Base-by-base conservation (phyloP, 1,140 invertebrate genomes). In the Chrysomallon squamiferum region DNA sequence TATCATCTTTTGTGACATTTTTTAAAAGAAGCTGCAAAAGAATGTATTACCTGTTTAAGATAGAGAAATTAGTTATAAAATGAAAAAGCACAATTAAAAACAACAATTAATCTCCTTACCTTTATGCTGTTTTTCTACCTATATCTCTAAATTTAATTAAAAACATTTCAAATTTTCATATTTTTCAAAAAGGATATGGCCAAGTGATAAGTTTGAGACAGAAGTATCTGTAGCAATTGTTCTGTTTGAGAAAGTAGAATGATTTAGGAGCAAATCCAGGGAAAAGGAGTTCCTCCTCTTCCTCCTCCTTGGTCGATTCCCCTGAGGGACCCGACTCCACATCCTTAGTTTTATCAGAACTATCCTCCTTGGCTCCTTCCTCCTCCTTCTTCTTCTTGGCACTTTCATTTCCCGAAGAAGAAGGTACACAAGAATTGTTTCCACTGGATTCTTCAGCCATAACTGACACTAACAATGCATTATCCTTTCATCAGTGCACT, bases 121-220 rank as follows among this genome's bases (percentile, higher is more conserved):
- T 38, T 38, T 38, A 38, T 38, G 35, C 15, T 38, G 35, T 7
- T 5, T 5, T 7, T 38, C 35, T 38, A 38, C 6, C 5, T 38
- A 38, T 38, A 38, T 38, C 5, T 38, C 5, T 38, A 38, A 7
- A 38, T 38, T 7, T 38, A 38, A 38, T 7, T 7, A 38, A 38
- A 15, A 38, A 7, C 35, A 38, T 7, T 38, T 38, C 5, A 38
- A 38, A 38, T n/a, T 38, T 38, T 5, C 35, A 38, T 38, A 38
- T 38, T 38, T 38, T n/a, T n/a, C n/a, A 38, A 91, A 96, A 96
- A 96, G 95, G 95, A 97, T 97, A 97, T 96, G 95, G 95, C 92
- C 97, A 98, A 52, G 95, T 96, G 86, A 98, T 97, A 86, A 97
- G 92, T 73, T 90, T 91, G 71, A 99, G 90, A 87, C 95, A 97